These are phyloP conservation scores for Philopedon plagiatum DNA, from an alignment of 2,888 invertebrate species.

Conservation along the genomic window DNA sequence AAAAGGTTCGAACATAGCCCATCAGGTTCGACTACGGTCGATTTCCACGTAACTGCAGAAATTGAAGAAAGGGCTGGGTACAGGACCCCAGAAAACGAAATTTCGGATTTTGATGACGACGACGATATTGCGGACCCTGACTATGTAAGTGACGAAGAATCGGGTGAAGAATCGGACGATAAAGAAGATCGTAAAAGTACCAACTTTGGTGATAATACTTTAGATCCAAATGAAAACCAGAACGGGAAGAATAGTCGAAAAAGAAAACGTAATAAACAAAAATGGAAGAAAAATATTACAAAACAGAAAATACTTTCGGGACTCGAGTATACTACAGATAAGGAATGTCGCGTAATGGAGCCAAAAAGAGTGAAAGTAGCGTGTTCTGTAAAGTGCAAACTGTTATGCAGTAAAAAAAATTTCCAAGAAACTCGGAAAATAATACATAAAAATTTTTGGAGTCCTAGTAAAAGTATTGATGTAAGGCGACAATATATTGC, in stretches of 20 bases:
- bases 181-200: neutral
- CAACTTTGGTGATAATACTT: neutral
- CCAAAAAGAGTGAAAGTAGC: constrained; percentile 16
- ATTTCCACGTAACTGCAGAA: no score
- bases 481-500: constrained; percentile 26
- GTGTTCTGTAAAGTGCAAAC: constrained; percentile 8
- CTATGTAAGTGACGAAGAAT: no score
- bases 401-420: constrained; percentile 12
- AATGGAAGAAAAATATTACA: neutral
- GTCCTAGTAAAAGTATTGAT: constrained; percentile 2
- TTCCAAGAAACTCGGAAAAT: constrained; percentile 9
- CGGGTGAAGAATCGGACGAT: no score
- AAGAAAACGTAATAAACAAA: neutral
- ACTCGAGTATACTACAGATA: constrained; percentile 15
- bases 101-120: no score
- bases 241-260: neutral
- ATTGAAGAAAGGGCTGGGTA: neutral
- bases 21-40: no score
- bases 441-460: constrained; percentile 33
- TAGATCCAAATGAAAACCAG: neutral
- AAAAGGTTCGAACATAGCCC: no score
- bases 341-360: constrained; percentile 12
- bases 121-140: no score
- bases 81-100: neutral
- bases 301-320: neutral